Evolutionary conservation across 2,888 invertebrate species (phyloP), one percentile per base, ranked within the genome.

Genomic region (Ormyrus labotus): DNA sequence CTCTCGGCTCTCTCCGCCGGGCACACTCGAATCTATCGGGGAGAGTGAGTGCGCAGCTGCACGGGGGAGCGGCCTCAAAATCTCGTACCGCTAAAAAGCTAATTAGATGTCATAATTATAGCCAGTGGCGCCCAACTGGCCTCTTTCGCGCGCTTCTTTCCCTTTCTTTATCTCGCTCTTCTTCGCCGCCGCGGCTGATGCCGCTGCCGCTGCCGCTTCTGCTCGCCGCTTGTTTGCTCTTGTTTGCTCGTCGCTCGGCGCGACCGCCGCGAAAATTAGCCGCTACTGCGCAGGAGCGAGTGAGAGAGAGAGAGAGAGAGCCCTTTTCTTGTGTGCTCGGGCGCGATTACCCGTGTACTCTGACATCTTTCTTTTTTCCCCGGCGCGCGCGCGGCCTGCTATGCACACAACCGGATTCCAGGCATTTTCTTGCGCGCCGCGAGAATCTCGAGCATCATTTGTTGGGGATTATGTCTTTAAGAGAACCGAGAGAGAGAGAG

Each of bases 31-130:
- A 7, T 53, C 10, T 53, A 60, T 19, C 60, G 34, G 34, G 6
- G 10, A 60, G 1, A 19, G 13, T 13, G 19, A 19, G 19, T 19
- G 19, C 19, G 19, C 19, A 19, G 19, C 19, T 19, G 19, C 19
- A 86, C 87, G 84, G 80, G 80, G 76, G 82, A 81, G 80, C 58
- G 73, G 8, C 13, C 48, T 19, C 67, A 83, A 82, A 85, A 82
- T 83, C 84, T 83, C 82, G 84, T 68, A 87, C 86, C 86, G 88
- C 88, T 88, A 88, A 89, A 89, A 90, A 89, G 86, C 87, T 90
- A 90, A 90, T 90, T 89, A 90, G 89, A 90, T 89, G 90, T 90
- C 89, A 90, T 89, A 90, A 90, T 90, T 90, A 89, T 87, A 85
- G 78, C 73, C 89, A 89, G 89, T 84, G 89, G 85, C 83, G 85